Conservation (phyloP, 2,888 invertebrate genomes). For the Cephus spinipes region DNA sequence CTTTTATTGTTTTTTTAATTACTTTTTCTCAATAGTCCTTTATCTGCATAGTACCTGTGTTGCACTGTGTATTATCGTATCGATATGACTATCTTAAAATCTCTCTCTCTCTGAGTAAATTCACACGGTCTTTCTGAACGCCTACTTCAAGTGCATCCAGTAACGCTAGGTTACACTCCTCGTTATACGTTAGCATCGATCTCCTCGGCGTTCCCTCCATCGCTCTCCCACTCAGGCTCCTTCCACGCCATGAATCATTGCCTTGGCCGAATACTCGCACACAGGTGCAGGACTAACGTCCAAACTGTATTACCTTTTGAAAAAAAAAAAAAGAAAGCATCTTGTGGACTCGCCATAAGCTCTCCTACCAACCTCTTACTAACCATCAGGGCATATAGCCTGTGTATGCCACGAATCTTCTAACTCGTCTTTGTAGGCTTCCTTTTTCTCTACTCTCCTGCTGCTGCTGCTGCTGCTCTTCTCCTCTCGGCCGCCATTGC, state of each 20-base stretch:
- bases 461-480: background rate
- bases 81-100: slow-evolving; percentile 12
- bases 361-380: background rate
- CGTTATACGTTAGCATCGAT: background rate
- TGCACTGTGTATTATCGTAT: no score
- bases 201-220: background rate
- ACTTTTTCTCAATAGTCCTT: no score
- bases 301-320: background rate
- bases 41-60: no score
- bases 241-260: background rate
- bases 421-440: background rate
- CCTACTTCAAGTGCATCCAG: background rate
- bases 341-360: background rate
- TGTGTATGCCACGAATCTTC: background rate
- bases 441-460: background rate
- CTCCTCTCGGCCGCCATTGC: background rate
- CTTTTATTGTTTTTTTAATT: no score
- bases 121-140: background rate
- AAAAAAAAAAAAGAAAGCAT: background rate
- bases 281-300: background rate
- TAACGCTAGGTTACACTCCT: background rate
- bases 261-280: background rate
- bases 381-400: background rate
- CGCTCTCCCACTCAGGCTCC: background rate
- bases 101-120: slow-evolving; percentile 9